These are phyloP conservation scores for Acronicta leporina DNA, from an alignment of 2,888 invertebrate species.

Conservation along the genomic window DNA sequence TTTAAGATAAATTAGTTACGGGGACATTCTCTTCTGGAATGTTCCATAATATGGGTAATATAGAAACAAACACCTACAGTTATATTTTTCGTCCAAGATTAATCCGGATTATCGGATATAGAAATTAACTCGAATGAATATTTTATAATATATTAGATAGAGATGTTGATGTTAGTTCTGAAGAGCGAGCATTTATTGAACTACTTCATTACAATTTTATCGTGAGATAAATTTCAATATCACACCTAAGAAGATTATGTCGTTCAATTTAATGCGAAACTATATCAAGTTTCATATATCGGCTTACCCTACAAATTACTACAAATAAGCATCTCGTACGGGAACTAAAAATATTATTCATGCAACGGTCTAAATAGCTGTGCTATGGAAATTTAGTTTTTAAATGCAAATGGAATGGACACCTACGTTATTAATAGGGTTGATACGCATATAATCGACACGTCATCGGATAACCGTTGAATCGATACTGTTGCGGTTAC, in stretches of 20 bases:
- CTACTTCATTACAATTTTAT: conserved; percentile 37
- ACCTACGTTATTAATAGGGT: conserved; percentile 50
- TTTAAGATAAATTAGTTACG: conserved; percentile 44
- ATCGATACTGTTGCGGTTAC: conserved; percentile 49
- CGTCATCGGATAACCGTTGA: conserved; percentile 47
- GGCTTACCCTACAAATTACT: conserved; percentile 7
- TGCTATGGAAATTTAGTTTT: conserved; percentile 43
- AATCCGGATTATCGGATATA: conserved; percentile 36
- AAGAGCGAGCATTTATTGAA: conserved; percentile 33
- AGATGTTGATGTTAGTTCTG: conserved; percentile 43
- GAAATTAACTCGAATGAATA: conserved; percentile 37
- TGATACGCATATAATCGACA: conserved; percentile 39
- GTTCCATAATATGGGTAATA: conserved; percentile 23
- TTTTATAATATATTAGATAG: conserved; percentile 37
- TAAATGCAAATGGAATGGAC: conserved; percentile 54
- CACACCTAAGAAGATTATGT: conserved; percentile 42
- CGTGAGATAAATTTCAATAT: conserved; percentile 38
- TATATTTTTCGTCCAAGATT: conserved; percentile 21
- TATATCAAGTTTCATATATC: conserved; percentile 22
- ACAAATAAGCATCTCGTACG: conserved; percentile 12
- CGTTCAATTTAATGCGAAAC: conserved; percentile 35
- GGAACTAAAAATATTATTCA: conserved; percentile 24
- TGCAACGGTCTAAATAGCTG: conserved; percentile 31
- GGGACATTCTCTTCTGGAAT: conserved; percentile 17
- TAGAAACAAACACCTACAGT: conserved; percentile 5